Conservation (phyloP, 1,140 invertebrate species). For the Diachasma alloeum region DNA sequence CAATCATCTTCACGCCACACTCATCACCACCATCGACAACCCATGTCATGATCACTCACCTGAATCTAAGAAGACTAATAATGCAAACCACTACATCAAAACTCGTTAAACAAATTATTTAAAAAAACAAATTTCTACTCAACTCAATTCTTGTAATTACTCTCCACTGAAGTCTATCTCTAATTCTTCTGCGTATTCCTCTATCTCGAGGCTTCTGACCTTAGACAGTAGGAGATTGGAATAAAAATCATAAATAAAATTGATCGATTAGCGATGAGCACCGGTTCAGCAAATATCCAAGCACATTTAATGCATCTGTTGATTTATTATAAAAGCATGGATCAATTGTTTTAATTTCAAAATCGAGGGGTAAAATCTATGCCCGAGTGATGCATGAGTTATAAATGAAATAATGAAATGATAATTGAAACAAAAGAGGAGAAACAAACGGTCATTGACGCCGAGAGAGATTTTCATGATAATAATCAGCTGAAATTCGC, state of each 20-base stretch:
- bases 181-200: not conserved
- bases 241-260: not conserved
- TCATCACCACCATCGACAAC: constrained; percentile 9
- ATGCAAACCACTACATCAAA: not conserved
- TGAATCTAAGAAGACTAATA: not conserved
- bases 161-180: not conserved
- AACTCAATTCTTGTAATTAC: not conserved
- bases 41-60: not conserved
- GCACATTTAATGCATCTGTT: not conserved
- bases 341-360: not conserved
- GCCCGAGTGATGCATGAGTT: constrained; percentile 13
- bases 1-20: constrained; percentile 31
- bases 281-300: not conserved
- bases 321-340: not conserved
- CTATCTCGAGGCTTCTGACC: not conserved
- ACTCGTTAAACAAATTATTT: not conserved
- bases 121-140: not conserved
- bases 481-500: constrained; percentile 1
- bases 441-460: not conserved
- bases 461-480: not conserved
- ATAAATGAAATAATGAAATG: not conserved
- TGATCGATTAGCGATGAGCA: constrained; percentile 8
- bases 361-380: not conserved
- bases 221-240: not conserved
- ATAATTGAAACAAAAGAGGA: not conserved